These are phyloP conservation scores for Drosophila sucinea DNA, from an alignment of 1,140 invertebrate species.

Conservation along the genomic window DNA sequence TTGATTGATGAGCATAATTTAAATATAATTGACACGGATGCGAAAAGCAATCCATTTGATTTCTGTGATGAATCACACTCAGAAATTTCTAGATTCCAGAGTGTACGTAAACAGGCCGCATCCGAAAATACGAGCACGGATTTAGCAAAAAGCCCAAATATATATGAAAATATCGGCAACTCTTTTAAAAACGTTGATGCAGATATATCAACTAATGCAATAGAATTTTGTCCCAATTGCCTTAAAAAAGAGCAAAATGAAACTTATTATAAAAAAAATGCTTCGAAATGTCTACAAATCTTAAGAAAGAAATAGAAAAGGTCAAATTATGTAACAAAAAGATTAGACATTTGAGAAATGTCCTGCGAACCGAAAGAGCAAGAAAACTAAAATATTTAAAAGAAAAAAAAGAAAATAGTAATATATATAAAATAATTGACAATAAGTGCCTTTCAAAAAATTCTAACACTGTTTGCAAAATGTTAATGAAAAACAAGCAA, in stretches of 20 bases:
- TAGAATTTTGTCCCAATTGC: constrained; percentile 5
- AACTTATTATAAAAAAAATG: not conserved
- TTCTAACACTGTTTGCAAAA: constrained; percentile 3
- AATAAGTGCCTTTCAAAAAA: not conserved
- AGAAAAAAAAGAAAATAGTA: not conserved
- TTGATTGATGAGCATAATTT: not conserved
- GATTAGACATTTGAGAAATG: not conserved
- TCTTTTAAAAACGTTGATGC: not conserved
- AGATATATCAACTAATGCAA: not conserved
- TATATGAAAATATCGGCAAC: not conserved
- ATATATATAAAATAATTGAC: not conserved
- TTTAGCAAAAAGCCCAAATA: not conserved
- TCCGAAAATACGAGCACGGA: not conserved
- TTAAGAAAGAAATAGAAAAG: not conserved
- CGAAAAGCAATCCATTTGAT: too few relatives aligned
- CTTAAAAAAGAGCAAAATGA: not conserved
- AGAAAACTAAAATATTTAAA: not conserved
- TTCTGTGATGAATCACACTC: too few relatives aligned
- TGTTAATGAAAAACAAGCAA: not conserved
- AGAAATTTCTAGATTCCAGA: not conserved
- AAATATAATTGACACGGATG: not conserved
- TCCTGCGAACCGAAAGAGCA: not conserved
- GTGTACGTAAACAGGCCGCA: not conserved
- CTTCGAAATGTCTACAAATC: not conserved
- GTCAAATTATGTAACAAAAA: not conserved